Evolutionary conservation across 2,888 invertebrate species (phyloP).

Genomic region (Chaetogeoica ovagalla): DNA sequence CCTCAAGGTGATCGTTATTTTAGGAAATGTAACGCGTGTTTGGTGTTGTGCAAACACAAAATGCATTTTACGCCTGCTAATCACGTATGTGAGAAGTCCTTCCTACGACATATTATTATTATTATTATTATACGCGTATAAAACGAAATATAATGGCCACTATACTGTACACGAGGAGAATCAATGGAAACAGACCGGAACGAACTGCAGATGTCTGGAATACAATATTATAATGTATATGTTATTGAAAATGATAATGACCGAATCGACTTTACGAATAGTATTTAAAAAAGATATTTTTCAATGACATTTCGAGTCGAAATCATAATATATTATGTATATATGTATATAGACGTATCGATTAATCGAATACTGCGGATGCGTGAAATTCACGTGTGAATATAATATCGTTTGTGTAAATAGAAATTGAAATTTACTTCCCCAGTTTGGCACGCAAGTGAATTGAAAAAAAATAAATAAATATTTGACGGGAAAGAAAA

Average conservation of each 20-base stretch:
- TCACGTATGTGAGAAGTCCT: slow-evolving; percentile 29
- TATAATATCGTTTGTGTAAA: neutral
- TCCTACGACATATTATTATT: slow-evolving; percentile 10
- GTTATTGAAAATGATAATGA: slow-evolving; percentile 2
- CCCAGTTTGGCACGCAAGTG: too few relatives aligned
- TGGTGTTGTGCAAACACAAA: slow-evolving; percentile 43
- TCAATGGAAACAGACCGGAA: slow-evolving; percentile 42
- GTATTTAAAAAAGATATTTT: too few relatives aligned
- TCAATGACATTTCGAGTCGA: neutral
- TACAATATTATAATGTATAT: too few relatives aligned
- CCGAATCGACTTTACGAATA: neutral
- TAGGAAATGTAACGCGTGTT: slow-evolving; percentile 50
- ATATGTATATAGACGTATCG: too few relatives aligned
- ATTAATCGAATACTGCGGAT: too few relatives aligned
- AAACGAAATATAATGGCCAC: neutral
- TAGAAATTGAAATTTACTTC: too few relatives aligned
- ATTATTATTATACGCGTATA: neutral
- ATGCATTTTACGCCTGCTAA: slow-evolving; percentile 34
- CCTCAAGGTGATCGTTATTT: slow-evolving; percentile 51
- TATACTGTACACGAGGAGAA: neutral
- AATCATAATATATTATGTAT: too few relatives aligned
- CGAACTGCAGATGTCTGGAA: slow-evolving; percentile 1
- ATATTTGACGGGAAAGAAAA: too few relatives aligned
- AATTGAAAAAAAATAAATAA: too few relatives aligned
- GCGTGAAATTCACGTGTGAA: too few relatives aligned